These are phyloP conservation scores for Syngnathus typhle DNA, from an alignment of 2,113 vertebrate genomes.

Conservation along the genomic window DNA sequence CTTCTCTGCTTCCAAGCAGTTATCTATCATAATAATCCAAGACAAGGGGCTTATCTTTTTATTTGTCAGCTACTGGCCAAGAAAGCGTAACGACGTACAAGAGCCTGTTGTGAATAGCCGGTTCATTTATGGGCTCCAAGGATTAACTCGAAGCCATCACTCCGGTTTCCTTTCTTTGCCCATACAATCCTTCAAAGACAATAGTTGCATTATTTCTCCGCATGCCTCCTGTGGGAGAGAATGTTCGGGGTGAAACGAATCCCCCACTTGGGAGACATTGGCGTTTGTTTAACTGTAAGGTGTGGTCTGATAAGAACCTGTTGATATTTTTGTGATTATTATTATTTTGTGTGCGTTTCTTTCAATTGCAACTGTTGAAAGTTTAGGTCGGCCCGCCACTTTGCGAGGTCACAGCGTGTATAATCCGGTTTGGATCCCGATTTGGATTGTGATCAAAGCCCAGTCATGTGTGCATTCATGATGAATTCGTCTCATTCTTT, in stretches of 20 bases:
- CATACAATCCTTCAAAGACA: conserved; percentile 36
- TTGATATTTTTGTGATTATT: too few relatives aligned
- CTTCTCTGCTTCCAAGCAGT: background rate
- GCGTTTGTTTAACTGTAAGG: too few relatives aligned
- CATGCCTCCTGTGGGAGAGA: background rate
- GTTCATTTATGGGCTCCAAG: conserved; percentile 38
- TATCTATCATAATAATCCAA: too few relatives aligned
- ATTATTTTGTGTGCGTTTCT: too few relatives aligned
- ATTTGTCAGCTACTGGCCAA: too few relatives aligned
- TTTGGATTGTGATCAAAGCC: conserved; percentile 3
- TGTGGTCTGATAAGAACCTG: too few relatives aligned
- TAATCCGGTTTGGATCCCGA: conserved; percentile 8
- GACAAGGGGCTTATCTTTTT: too few relatives aligned
- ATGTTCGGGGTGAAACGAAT: too few relatives aligned
- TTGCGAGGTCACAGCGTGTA: conserved; percentile 8
- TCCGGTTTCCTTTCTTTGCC: conserved; percentile 20
- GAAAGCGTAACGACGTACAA: conserved; percentile 24
- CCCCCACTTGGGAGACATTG: too few relatives aligned
- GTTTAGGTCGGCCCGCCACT: conserved; percentile 11
- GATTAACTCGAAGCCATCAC: conserved; percentile 22
- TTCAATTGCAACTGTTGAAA: conserved; percentile 8
- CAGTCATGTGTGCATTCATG: conserved; percentile 12
- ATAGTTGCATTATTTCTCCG: conserved; percentile 34
- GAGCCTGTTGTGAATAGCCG: conserved; percentile 41
- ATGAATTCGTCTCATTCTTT: conserved; percentile 24